Evolutionary conservation across 2,113 vertebrate genomes (phyloP), one percentile per base, ranked within the genome.

Genomic region (Gorsachius goisagi): DNA sequence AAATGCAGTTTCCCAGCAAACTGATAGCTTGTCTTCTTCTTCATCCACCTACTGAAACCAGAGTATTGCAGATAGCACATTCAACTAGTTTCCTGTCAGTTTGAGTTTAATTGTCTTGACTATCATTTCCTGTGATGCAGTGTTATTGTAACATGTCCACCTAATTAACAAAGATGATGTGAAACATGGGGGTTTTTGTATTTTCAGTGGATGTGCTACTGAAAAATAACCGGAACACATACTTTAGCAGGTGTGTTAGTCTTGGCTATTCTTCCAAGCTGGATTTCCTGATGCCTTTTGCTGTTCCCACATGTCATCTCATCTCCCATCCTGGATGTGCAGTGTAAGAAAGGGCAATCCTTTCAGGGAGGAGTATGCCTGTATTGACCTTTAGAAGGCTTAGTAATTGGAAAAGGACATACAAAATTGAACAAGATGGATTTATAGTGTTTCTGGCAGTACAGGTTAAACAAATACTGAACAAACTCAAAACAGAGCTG

Each of bases 381-480:
- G 52, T 67, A 49, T 15, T 91, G 96, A 97, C 93, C 95, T 93
- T 96, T 67, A 26, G 49, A 45, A 62, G 88, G 76, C 84, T 91
- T 75, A 66, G 24, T 58, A 96, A 97, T 97, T 90, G 44, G 94
- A 97, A 94, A 93, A 82, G 85, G 67, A 79, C 72, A 81, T 20
- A 58, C 0, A 9, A 74, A 96, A 92, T 96, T 63, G 71, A 88
- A 69, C 21, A 56, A 93, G 93, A 96, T 94, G 68, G 95, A 98
- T 98, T 95, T 97, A 95, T 92, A 97, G 88, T 93, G 77, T 85
- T 97, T 96, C 81, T 97, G 97, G 96, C 95, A 96, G 81, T 67
- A 77, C 56, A 96, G 96, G 95, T 98, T 98, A 98, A 97, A 96
- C 68, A 98, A 98, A 97, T 95, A 97, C 72, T 75, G 96, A 92